A percentile compares a stretch with the other conserved stretches of the same genome.
Evolutionary conservation across 2,113 vertebrate genomes (phyloP).

Genomic region (Xyrauchen texanus): DNA sequence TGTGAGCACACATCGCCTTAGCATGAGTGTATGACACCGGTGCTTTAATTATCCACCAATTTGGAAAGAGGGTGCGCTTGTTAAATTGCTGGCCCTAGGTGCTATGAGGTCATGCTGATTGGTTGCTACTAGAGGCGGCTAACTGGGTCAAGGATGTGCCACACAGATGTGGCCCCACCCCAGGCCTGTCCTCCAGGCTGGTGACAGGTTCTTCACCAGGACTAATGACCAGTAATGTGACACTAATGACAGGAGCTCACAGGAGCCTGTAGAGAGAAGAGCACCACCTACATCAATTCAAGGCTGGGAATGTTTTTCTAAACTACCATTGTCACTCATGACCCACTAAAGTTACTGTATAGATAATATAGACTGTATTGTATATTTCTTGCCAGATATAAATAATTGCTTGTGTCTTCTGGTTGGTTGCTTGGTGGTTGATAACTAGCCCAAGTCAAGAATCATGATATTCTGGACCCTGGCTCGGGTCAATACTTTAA

Average conservation of each 20-base stretch:
- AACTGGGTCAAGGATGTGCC: constrained; percentile 33
- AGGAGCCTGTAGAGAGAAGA: constrained; percentile 6
- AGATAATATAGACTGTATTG: too few relatives aligned
- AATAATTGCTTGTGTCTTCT: too few relatives aligned
- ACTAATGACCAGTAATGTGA: constrained; percentile 40
- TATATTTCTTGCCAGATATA: too few relatives aligned
- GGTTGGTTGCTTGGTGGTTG: too few relatives aligned
- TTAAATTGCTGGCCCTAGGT: constrained; percentile 29
- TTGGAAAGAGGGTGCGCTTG: constrained; percentile 24
- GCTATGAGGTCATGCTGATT: constrained; percentile 22
- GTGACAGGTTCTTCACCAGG: constrained; percentile 6
- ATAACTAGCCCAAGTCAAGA: too few relatives aligned
- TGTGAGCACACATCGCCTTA: background rate
- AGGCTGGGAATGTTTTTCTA: too few relatives aligned
- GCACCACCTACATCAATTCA: background rate
- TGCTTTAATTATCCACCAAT: constrained; percentile 29
- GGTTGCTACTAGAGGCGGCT: background rate
- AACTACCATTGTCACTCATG: too few relatives aligned
- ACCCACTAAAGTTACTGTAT: too few relatives aligned
- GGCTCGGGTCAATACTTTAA: too few relatives aligned
- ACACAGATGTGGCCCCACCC: constrained; percentile 21
- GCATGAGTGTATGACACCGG: constrained; percentile 2
- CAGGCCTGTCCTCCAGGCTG: constrained; percentile 7
- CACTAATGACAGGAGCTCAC: background rate
- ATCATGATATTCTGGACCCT: too few relatives aligned